phyloP scores from a whole-genome alignment of 2,113 vertebrate genomes.

The Zonotrichia leucophrys region DNA sequence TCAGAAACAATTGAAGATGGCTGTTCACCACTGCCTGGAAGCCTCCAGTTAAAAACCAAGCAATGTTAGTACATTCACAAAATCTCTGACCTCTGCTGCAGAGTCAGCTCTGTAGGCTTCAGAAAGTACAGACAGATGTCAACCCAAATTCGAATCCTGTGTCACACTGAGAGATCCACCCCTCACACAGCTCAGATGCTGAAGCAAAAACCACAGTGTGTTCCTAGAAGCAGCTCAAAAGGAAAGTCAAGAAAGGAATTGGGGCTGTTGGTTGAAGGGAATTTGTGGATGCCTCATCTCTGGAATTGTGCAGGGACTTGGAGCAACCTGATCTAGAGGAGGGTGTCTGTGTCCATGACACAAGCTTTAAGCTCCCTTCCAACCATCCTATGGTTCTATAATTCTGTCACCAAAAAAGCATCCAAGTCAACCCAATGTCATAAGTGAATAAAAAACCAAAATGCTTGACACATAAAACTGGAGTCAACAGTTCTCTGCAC shows the following conservation, averaged over 20 bases:
- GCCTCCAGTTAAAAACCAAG: not conserved
- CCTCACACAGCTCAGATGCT: not conserved
- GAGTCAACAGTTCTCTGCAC: not conserved
- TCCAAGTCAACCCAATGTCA: not conserved
- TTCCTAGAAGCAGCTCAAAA: not conserved
- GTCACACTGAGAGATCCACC: rapidly evolving
- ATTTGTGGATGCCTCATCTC: not conserved
- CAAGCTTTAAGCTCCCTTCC: not conserved
- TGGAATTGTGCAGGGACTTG: not conserved
- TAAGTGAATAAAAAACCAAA: not conserved
- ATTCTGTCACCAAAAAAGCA: not conserved
- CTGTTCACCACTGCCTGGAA: not conserved
- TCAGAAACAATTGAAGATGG: not conserved
- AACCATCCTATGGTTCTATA: not conserved
- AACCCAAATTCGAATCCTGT: not conserved
- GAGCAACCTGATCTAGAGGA: not conserved
- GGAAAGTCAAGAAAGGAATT: not conserved
- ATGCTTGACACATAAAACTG: not conserved
- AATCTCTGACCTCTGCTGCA: not conserved
- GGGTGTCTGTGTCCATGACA: not conserved
- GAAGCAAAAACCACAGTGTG: not conserved
- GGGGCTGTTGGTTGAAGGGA: not conserved
- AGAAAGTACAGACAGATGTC: not conserved
- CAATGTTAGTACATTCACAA: not conserved
- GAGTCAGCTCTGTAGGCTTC: not conserved